phyloP scores from a whole-genome alignment of 2,113 vertebrate genomes.

The Stictonetta naevosa region DNA sequence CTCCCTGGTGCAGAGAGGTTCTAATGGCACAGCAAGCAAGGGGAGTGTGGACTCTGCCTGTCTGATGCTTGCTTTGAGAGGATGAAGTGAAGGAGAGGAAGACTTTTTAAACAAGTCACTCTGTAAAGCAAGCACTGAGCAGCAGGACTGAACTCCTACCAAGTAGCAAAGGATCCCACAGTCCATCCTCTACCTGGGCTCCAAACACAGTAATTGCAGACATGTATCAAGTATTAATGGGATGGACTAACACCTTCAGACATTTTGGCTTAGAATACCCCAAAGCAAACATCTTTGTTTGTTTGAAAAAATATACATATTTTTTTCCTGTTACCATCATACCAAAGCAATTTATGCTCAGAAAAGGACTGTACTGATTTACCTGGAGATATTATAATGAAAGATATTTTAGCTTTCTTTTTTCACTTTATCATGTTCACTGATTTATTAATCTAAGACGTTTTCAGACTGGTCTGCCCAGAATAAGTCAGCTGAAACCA shows the following conservation, averaged over 20 bases:
- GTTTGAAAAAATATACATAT: background rate
- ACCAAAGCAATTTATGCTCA: background rate
- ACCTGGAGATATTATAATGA: background rate
- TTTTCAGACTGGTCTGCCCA: background rate
- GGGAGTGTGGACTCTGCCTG: background rate
- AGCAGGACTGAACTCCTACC: background rate
- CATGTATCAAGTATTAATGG: background rate
- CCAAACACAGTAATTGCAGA: background rate
- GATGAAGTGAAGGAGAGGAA: background rate
- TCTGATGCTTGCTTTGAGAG: background rate
- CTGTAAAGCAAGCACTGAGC: background rate
- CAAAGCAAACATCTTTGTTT: background rate
- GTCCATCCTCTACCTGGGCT: background rate
- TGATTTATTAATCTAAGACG: background rate
- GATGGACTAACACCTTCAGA: background rate
- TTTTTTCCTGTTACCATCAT: background rate
- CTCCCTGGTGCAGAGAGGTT: background rate
- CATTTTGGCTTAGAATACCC: background rate
- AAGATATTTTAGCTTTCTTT: background rate
- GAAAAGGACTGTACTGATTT: background rate
- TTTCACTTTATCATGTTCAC: background rate
- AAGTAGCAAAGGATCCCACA: background rate
- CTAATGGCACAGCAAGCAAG: background rate
- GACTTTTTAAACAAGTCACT: background rate
- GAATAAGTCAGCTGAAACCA: background rate